These are phyloP conservation scores for Odontamblyopus lacepedii DNA, from an alignment of 2,797 vertebrate species.

Conservation along the genomic window DNA sequence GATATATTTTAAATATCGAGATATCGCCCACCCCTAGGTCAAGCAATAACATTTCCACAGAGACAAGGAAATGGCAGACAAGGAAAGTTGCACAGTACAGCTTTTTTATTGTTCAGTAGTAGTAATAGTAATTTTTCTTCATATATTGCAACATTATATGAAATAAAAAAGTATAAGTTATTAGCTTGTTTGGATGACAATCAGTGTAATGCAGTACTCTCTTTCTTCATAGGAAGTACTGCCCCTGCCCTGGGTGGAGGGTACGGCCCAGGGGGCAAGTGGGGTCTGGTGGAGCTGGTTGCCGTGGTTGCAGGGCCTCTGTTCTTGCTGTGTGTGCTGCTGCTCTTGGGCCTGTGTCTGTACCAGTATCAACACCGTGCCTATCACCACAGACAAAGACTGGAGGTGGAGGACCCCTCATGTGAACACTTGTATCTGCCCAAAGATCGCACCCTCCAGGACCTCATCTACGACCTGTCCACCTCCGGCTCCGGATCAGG, in stretches of 20 bases:
- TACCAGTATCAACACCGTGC: conserved; percentile 94
- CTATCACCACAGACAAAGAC: conserved; percentile 92
- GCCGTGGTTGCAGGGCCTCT: conserved; percentile 93
- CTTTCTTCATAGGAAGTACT: conserved; percentile 45
- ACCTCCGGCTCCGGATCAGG: conserved; percentile 98
- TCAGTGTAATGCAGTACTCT: neutral
- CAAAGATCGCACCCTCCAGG: conserved; percentile 97
- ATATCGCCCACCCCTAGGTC: too few relatives aligned
- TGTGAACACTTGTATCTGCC: conserved; percentile 95
- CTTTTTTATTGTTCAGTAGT: too few relatives aligned
- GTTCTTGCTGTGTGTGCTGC: conserved; percentile 90
- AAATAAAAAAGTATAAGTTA: too few relatives aligned
- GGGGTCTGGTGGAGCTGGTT: conserved; percentile 96
- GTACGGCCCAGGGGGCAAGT: conserved; percentile 63
- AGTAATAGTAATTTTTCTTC: too few relatives aligned
- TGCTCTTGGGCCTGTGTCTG: conserved; percentile 89
- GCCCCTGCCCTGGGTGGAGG: conserved; percentile 25
- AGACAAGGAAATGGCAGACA: too few relatives aligned
- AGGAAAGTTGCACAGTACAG: too few relatives aligned
- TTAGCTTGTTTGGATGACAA: neutral
- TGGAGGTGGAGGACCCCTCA: conserved; percentile 95
- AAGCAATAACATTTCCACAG: too few relatives aligned
- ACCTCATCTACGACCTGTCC: conserved; percentile 97
- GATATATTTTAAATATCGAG: too few relatives aligned
- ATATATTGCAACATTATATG: too few relatives aligned